Base-by-base conservation (phyloP, 2,113 vertebrate species). In the Garra rufa region DNA sequence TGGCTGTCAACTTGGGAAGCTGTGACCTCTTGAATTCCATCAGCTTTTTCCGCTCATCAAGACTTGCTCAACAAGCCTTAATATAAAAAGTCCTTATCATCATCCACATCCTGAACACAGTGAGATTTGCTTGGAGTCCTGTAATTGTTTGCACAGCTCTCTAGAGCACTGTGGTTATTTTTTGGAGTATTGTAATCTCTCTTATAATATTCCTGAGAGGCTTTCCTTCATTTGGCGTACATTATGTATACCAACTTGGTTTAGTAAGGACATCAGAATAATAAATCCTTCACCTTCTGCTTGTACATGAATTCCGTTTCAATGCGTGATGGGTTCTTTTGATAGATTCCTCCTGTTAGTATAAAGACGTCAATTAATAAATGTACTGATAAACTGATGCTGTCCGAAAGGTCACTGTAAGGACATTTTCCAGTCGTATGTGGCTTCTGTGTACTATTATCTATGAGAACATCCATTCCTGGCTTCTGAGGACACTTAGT, bases 51-150 rank as follows among this genome's bases (percentile, higher is more conserved):
- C 1, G 11, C 38, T 79, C 34, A 77, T 63, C n/a, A 46, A 11
- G 57, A 26, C 76, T 79, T 9, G 38, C 8, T 63, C 76, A 79
- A 46, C 76, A 43, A 43, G 21, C 76, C 17, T 55, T 21, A 11
- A 78, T 59, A 28, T 63, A 63, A 79, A 34, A 79, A 79, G 76
- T 59, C 19, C 76, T 78, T 78, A 78, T 78, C 34, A 24, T 52
- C 17, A n/a, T 28, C 57, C 57, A 19, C 1, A 79, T 79, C 41
- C 14, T 34, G n/a, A 46, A 43, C 41, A 10, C 8, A 44, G 38
- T 11, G 38, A 28, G 76, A 63, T 79, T 46, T 79, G 38, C 55
- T 55, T 19, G 14, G 38, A 44, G 76, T 19, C 13, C n/a, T 63
- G 76, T 46, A 46, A 79, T 63, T 79, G 24, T 78, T 59, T 41